These are phyloP conservation scores for Oreochromis spilurus DNA, from an alignment of 2,113 vertebrate genomes.

Conservation along the genomic window DNA sequence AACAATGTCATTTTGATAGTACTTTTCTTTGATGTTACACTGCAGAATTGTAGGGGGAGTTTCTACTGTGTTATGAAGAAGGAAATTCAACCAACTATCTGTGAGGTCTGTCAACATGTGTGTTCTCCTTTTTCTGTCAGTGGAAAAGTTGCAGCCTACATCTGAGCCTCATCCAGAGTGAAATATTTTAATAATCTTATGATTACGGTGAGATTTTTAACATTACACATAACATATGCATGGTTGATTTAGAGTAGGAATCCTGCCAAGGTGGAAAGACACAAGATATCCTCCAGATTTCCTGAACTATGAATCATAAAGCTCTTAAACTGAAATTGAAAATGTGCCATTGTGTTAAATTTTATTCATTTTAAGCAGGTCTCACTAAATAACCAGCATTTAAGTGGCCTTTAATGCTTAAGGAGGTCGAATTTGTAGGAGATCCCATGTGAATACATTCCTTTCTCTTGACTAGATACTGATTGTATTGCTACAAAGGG, in stretches of 20 bases:
- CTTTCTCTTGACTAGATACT: conserved; percentile 1
- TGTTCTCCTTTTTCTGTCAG: neutral
- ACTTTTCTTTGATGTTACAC: neutral
- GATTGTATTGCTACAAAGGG: conserved; percentile 27
- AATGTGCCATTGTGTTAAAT: neutral
- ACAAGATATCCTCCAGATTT: conserved; percentile 10
- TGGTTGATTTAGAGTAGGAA: neutral
- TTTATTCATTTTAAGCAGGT: neutral
- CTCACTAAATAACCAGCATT: neutral
- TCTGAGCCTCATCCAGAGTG: neutral
- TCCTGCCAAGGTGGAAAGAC: neutral
- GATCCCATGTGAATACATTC: neutral
- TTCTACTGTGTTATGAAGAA: neutral
- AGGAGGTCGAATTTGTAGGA: neutral
- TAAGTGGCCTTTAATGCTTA: neutral
- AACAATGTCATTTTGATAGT: neutral
- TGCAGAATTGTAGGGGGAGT: neutral
- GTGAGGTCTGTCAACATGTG: neutral
- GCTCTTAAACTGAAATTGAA: neutral
- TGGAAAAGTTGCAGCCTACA: neutral
- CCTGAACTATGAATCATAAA: neutral
- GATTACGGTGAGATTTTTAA: neutral
- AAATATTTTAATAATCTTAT: neutral
- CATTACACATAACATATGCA: neutral
- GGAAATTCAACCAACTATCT: neutral